phyloP scores from a whole-genome alignment of 2,113 vertebrate species.

The Aptenodytes forsteri region DNA sequence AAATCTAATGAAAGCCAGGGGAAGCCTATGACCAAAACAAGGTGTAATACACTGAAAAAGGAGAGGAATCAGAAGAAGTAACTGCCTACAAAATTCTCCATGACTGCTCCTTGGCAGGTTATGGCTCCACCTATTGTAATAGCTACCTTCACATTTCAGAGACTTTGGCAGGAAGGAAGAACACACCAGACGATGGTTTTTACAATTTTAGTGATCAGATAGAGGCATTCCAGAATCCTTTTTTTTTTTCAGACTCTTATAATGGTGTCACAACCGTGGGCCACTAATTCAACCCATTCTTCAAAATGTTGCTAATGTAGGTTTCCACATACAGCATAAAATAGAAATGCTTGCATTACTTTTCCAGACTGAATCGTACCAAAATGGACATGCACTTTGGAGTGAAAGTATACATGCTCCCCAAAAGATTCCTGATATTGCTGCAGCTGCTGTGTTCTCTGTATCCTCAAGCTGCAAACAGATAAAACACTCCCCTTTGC shows the following conservation, averaged over 20 bases:
- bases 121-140: not conserved
- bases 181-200: not conserved
- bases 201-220: not conserved
- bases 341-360: not conserved
- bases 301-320: not conserved
- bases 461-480: not conserved
- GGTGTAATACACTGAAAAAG: not conserved
- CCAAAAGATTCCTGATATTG: not conserved
- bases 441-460: not conserved
- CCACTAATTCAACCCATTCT: not conserved
- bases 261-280: not conserved
- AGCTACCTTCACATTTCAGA: not conserved
- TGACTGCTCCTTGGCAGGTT: not conserved
- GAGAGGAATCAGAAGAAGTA: not conserved
- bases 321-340: not conserved
- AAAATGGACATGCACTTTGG: not conserved
- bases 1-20: not conserved
- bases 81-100: constrained; percentile 8
- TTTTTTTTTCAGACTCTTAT: not conserved
- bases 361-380: not conserved
- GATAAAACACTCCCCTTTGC: not conserved
- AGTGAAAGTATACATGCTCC: not conserved
- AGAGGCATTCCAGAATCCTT: not conserved
- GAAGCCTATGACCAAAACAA: constrained; percentile 14
- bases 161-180: not conserved